phyloP scores from a whole-genome alignment of 2,888 invertebrate species.

The Octonoba sinensis region DNA sequence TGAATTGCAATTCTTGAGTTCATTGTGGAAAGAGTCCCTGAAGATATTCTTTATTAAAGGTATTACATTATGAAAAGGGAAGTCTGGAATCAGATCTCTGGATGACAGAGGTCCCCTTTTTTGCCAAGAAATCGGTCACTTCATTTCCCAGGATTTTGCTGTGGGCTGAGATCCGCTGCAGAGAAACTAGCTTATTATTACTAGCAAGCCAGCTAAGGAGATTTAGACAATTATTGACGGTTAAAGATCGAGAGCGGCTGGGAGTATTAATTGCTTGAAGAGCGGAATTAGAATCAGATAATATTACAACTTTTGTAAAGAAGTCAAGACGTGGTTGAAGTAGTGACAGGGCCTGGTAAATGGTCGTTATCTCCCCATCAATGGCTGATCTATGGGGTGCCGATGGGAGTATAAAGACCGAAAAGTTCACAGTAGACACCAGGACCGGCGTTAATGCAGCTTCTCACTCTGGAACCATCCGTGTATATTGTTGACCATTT shows the following conservation, averaged over 20 bases:
- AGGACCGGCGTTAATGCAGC: background rate
- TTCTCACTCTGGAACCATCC: too few relatives aligned
- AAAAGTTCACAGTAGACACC: background rate
- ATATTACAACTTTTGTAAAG: background rate
- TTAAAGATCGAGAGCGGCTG: background rate
- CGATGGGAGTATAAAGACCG: background rate
- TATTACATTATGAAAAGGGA: too few relatives aligned
- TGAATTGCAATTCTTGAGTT: background rate
- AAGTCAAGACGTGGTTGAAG: too few relatives aligned
- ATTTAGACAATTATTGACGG: background rate
- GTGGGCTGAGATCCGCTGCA: background rate
- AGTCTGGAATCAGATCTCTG: too few relatives aligned
- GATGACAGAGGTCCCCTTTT: too few relatives aligned
- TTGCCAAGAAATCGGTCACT: too few relatives aligned
- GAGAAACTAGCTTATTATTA: background rate
- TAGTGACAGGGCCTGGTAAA: too few relatives aligned
- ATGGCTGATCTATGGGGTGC: background rate
- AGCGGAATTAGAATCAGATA: background rate
- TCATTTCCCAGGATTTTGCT: background rate
- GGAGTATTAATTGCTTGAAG: background rate
- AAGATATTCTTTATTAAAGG: background rate
- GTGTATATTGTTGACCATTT: too few relatives aligned
- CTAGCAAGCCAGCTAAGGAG: background rate
- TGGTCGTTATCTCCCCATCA: background rate
- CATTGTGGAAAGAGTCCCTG: background rate